Evolutionary conservation across 2,888 invertebrate genomes (phyloP).

Genomic region (Busseola fusca): DNA sequence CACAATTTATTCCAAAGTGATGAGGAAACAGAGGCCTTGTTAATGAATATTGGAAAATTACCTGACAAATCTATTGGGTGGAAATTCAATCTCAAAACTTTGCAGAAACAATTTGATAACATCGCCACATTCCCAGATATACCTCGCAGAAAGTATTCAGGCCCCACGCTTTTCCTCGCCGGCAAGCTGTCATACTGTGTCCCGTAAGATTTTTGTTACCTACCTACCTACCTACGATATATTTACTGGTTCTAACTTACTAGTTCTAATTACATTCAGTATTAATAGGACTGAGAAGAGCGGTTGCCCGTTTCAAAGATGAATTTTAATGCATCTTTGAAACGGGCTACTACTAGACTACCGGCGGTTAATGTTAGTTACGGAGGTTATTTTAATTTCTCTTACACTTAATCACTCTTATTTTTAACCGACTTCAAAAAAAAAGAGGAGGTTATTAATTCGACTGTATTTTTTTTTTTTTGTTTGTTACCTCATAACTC

Average conservation of each 20-base stretch:
- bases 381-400: not conserved
- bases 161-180: slow-evolving; percentile 77
- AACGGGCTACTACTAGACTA: not conserved
- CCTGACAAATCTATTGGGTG: slow-evolving; percentile 70
- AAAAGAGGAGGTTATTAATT: no score
- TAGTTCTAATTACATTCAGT: not conserved
- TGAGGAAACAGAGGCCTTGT: slow-evolving; percentile 66
- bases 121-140: slow-evolving; percentile 75
- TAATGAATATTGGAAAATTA: slow-evolving; percentile 73
- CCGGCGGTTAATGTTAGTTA: not conserved
- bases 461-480: no score
- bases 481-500: no score
- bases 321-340: not conserved
- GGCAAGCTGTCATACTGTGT: slow-evolving; percentile 75
- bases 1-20: slow-evolving; percentile 65
- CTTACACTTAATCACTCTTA: no score
- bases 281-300: not conserved
- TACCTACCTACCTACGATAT: not conserved
- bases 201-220: slow-evolving; percentile 70
- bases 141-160: slow-evolving; percentile 66
- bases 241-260: not conserved
- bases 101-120: slow-evolving; percentile 65
- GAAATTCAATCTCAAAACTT: slow-evolving; percentile 72
- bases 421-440: no score
- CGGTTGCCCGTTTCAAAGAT: not conserved